phyloP scores from a whole-genome alignment of 2,888 invertebrate species.

The Gandaritis pyraliata region DNA sequence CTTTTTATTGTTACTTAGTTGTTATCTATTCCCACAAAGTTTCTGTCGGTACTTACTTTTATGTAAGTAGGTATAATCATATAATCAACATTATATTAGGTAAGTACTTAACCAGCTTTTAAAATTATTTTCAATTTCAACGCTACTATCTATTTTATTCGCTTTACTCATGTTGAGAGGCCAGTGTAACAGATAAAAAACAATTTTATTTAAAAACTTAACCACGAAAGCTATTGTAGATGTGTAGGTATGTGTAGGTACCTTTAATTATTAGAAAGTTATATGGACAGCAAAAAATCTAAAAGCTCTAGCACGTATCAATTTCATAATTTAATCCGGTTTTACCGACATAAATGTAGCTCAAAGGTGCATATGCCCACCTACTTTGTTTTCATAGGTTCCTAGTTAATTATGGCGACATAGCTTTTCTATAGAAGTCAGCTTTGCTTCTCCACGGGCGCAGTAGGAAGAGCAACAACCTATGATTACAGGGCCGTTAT shows the following conservation, averaged over 20 bases:
- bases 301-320: not conserved
- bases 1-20: not conserved
- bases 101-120: too few relatives aligned
- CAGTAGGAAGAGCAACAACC: conserved; percentile 82
- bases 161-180: too few relatives aligned
- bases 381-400: conserved; percentile 25
- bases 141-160: too few relatives aligned
- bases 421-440: conserved; percentile 61
- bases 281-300: too few relatives aligned
- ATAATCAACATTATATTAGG: too few relatives aligned
- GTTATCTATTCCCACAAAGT: not conserved
- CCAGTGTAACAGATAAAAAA: too few relatives aligned
- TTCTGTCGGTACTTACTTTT: not conserved
- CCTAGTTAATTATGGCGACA: conserved; percentile 42
- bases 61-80: too few relatives aligned
- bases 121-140: too few relatives aligned
- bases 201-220: too few relatives aligned
- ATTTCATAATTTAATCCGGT: conserved; percentile 3
- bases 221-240: too few relatives aligned
- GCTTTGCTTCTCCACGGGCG: conserved; percentile 62
- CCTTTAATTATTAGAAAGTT: too few relatives aligned
- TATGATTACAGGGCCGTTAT: conserved; percentile 84
- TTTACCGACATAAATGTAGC: conserved; percentile 4
- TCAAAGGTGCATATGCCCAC: conserved; percentile 7
- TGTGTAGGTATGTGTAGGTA: too few relatives aligned